Conservation (phyloP, 2,888 invertebrate species). For the Cyclophora albipunctata region DNA sequence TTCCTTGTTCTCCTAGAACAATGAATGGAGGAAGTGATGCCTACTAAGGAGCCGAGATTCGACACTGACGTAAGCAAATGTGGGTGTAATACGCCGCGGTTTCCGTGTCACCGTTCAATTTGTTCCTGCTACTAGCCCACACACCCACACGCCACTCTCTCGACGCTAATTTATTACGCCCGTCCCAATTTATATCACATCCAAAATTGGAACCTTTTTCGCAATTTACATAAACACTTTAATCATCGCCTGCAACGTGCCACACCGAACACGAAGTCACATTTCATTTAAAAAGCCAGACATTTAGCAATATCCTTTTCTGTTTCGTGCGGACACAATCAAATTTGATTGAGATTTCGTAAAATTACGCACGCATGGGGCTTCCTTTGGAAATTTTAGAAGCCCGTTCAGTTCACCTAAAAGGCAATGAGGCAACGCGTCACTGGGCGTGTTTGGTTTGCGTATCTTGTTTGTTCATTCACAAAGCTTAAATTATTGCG, state of each 20-base stretch:
- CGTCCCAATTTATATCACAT: conserved; percentile 16
- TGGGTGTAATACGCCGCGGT: conserved; percentile 31
- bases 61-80: conserved; percentile 40
- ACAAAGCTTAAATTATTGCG: conserved; percentile 55
- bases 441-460: conserved; percentile 52
- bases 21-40: conserved; percentile 39
- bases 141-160: conserved; percentile 26
- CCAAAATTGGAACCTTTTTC: conserved; percentile 12
- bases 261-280: conserved; percentile 1
- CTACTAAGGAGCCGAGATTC: conserved; percentile 23
- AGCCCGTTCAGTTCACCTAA: conserved; percentile 23
- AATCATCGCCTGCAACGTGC: conserved; percentile 3
- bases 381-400: conserved; percentile 24
- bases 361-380: conserved; percentile 5
- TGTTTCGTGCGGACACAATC: conserved; percentile 5
- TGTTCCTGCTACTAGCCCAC: conserved; percentile 12
- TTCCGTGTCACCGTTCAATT: conserved; percentile 37
- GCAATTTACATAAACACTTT: conserved; percentile 13
- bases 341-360: conserved; percentile 3
- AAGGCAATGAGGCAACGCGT: conserved; percentile 30
- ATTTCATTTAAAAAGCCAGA: conserved; percentile 6
- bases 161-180: conserved; percentile 38
- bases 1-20: conserved; percentile 15
- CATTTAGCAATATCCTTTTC: conserved; percentile 5
- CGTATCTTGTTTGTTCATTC: conserved; percentile 45